phyloP scores from a whole-genome alignment of 2,113 vertebrate genomes.

The Cacatua alba region DNA sequence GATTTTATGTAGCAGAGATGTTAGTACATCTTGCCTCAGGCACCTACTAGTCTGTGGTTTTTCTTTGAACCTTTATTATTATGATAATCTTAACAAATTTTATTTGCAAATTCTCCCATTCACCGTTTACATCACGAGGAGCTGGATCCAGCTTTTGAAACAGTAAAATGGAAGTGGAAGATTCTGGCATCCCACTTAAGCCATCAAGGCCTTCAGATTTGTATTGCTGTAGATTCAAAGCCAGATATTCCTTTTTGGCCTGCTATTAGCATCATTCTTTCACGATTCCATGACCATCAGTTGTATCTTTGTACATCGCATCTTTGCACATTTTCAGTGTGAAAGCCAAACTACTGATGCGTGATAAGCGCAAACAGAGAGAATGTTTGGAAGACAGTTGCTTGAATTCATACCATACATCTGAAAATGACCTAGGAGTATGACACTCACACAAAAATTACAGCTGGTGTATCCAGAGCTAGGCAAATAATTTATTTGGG shows the following conservation, averaged over 20 bases:
- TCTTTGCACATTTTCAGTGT: background rate
- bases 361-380: slow-evolving; percentile 7
- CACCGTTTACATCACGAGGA: background rate
- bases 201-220: background rate
- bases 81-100: background rate
- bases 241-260: background rate
- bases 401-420: background rate
- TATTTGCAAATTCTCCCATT: background rate
- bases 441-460: background rate
- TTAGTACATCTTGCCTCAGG: background rate
- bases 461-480: background rate
- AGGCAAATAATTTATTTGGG: background rate
- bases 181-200: background rate
- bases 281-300: background rate
- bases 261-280: background rate
- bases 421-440: slow-evolving; percentile 38
- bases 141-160: background rate
- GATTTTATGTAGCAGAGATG: background rate
- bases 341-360: background rate
- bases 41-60: background rate
- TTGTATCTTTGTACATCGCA: background rate
- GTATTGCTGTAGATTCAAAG: background rate
- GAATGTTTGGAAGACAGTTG: background rate
- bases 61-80: background rate
- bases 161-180: background rate